phyloP scores from a whole-genome alignment of 1,140 invertebrate genomes.

The Drosophila kikkawai region DNA sequence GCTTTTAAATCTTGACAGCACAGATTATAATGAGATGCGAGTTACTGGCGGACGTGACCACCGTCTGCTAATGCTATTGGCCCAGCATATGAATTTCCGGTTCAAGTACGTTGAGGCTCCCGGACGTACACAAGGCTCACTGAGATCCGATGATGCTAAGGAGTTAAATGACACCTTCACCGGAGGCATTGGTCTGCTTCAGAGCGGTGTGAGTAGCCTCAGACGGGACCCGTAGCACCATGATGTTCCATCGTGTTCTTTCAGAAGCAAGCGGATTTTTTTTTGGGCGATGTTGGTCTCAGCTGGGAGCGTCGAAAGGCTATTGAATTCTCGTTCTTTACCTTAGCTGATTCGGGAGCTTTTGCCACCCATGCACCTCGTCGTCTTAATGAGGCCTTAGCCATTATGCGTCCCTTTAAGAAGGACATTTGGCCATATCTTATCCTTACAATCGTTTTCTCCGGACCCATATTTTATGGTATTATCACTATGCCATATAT shows the following conservation, averaged over 20 bases:
- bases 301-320: constrained; percentile 89
- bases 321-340: constrained; percentile 90
- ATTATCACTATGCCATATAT: constrained; percentile 86
- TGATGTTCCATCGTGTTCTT: constrained; percentile 6
- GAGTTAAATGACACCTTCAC: constrained; percentile 88
- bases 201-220: constrained; percentile 86
- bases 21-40: constrained; percentile 86
- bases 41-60: constrained; percentile 89
- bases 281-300: constrained; percentile 89
- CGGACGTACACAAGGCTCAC: constrained; percentile 88
- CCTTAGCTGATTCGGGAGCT: constrained; percentile 89
- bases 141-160: constrained; percentile 85
- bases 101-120: constrained; percentile 89
- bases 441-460: constrained; percentile 85
- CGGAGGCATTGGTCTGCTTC: constrained; percentile 89
- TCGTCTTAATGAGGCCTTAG: constrained; percentile 89
- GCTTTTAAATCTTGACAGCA: background rate
- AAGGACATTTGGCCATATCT: constrained; percentile 88
- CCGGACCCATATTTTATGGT: constrained; percentile 86
- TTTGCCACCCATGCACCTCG: constrained; percentile 90
- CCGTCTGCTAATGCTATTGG: constrained; percentile 87
- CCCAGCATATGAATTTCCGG: constrained; percentile 89
- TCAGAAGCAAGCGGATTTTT: constrained; percentile 89
- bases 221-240: too few species aligned
- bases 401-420: constrained; percentile 89